These are phyloP conservation scores for Sciurus carolinensis DNA, from an alignment of 2,797 vertebrate genomes.

Conservation along the genomic window DNA sequence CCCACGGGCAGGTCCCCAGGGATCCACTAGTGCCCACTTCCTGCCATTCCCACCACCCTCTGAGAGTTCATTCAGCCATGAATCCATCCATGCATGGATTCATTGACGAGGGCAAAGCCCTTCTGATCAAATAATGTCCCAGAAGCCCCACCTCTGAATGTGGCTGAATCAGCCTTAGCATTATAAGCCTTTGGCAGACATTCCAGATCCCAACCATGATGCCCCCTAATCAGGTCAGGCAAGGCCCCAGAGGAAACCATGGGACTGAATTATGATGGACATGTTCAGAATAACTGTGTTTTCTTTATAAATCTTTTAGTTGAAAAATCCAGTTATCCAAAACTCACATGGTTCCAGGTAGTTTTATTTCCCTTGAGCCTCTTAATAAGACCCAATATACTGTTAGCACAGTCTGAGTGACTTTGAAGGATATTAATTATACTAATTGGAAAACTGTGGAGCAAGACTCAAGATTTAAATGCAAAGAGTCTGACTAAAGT, in stretches of 20 bases:
- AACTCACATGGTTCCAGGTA: background rate
- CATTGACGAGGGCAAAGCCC: too few relatives aligned
- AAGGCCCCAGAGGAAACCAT: background rate
- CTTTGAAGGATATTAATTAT: background rate
- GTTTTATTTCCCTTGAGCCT: background rate
- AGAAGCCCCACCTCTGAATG: background rate
- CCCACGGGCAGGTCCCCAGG: too few relatives aligned
- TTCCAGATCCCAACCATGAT: background rate
- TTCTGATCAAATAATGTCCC: too few relatives aligned
- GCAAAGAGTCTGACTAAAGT: background rate
- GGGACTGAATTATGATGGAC: background rate
- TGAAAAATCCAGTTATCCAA: background rate
- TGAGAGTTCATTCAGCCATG: too few relatives aligned
- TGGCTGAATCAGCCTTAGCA: background rate
- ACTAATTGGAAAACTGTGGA: background rate
- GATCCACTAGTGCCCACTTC: too few relatives aligned
- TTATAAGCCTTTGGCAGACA: background rate
- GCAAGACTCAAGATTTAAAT: too few relatives aligned
- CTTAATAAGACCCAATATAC: background rate
- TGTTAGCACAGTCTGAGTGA: background rate
- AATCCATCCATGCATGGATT: too few relatives aligned
- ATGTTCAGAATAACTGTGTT: background rate
- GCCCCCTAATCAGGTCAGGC: background rate
- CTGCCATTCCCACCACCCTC: too few relatives aligned
- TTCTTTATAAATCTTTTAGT: background rate